Evolutionary conservation across 2,888 invertebrate genomes (phyloP).

Genomic region (Thera obeliscata): DNA sequence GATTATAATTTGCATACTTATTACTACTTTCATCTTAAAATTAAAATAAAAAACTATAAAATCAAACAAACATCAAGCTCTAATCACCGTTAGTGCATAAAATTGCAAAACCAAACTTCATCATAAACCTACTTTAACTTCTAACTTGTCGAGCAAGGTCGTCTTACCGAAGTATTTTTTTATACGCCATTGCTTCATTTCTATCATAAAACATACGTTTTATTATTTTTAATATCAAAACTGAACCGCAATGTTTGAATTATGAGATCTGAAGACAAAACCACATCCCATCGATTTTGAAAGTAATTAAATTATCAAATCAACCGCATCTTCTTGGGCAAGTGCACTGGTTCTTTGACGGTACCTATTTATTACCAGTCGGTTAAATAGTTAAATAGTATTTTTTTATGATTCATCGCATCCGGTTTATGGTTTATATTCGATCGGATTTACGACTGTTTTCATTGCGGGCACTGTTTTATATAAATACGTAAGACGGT

Average conservation of each 20-base stretch:
- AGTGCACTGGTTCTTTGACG: conserved; percentile 53
- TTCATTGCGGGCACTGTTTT: conserved; percentile 80
- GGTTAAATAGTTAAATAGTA: conserved; percentile 66
- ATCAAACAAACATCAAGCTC: conserved; percentile 17
- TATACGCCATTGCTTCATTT: conserved; percentile 47
- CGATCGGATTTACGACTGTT: conserved; percentile 82
- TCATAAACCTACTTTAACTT: conserved; percentile 53
- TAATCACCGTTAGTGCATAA: conserved; percentile 47
- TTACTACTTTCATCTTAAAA: conserved; percentile 16
- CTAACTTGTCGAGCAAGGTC: conserved; percentile 40
- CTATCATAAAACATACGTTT: conserved; percentile 50
- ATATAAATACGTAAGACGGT: conserved; percentile 77
- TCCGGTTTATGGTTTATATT: conserved; percentile 79
- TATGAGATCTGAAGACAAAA: conserved; percentile 57
- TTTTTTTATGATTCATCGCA: conserved; percentile 75
- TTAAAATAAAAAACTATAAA: conserved; percentile 13
- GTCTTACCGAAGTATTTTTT: conserved; percentile 32
- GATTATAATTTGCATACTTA: conserved; percentile 16
- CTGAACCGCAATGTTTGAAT: conserved; percentile 63
- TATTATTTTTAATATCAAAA: conserved; percentile 48
- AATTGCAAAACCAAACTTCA: conserved; percentile 51
- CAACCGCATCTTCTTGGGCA: conserved; percentile 63
- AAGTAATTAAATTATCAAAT: conserved; percentile 69
- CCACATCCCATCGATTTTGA: conserved; percentile 76
- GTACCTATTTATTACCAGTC: conserved; percentile 62